Evolutionary conservation across 2,888 invertebrate species (phyloP).

Genomic region (Pterobdella sp.): DNA sequence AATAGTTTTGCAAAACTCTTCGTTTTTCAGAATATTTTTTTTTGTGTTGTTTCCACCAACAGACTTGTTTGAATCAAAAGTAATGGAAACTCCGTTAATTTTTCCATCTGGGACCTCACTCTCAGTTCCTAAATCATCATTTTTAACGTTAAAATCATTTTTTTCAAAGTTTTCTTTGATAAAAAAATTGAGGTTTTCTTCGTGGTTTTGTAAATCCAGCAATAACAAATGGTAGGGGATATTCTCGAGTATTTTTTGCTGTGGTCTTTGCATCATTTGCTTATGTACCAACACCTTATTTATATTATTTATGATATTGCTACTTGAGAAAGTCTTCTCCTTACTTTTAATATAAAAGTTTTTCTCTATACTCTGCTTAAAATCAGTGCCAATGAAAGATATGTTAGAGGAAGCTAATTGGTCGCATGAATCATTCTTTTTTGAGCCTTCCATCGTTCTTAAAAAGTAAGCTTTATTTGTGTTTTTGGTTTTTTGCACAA

Average conservation of each 20-base stretch:
- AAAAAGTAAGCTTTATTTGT: not conserved
- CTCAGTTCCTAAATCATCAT: not conserved
- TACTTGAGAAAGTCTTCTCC: too few relatives aligned
- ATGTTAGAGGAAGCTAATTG: not conserved
- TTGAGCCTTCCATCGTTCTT: not conserved
- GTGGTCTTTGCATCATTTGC: not conserved
- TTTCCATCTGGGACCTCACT: not conserved
- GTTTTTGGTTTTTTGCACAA: not conserved
- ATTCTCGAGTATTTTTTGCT: not conserved
- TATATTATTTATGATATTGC: constrained; percentile 1
- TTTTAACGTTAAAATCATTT: not conserved
- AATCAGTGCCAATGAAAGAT: not conserved
- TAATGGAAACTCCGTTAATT: not conserved
- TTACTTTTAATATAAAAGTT: too few relatives aligned
- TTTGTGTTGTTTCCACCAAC: not conserved
- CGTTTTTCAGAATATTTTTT: not conserved
- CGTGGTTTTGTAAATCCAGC: not conserved
- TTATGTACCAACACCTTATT: not conserved
- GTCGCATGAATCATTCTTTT: not conserved
- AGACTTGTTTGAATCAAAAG: not conserved
- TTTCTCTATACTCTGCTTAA: not conserved
- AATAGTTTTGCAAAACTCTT: not conserved
- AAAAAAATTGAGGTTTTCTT: not conserved
- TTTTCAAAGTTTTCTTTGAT: not conserved
- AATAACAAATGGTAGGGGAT: not conserved